Evolutionary conservation across 1,140 invertebrate genomes (phyloP).

Genomic region (Drosophila sturtevanti): DNA sequence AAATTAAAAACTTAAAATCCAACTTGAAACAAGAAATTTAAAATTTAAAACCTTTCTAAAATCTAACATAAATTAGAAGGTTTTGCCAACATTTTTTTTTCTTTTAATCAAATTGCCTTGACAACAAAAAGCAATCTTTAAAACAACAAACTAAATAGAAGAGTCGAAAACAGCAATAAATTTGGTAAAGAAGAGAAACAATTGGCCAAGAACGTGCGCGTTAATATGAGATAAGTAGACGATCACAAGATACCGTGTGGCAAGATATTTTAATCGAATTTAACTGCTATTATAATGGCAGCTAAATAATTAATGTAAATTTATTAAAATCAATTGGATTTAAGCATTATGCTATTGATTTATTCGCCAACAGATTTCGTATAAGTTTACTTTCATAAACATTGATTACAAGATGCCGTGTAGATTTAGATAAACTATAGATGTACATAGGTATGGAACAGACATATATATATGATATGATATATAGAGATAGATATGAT

Average conservation of each 20-base stretch:
- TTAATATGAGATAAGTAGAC: slow-evolving; percentile 26
- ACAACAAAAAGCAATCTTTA: slow-evolving; percentile 19
- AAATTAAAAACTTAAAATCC: background rate
- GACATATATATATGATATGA: too few relatives aligned
- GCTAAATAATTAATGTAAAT: too few relatives aligned
- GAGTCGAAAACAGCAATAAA: slow-evolving; percentile 19
- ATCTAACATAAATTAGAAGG: slow-evolving; percentile 5
- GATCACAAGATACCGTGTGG: background rate
- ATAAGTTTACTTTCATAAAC: too few relatives aligned
- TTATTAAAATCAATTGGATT: too few relatives aligned
- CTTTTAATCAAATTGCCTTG: slow-evolving; percentile 21
- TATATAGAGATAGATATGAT: too few relatives aligned
- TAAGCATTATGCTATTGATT: too few relatives aligned
- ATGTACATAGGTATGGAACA: too few relatives aligned
- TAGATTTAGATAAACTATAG: too few relatives aligned
- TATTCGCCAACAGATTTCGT: too few relatives aligned
- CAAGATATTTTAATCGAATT: background rate
- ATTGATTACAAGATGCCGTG: too few relatives aligned
- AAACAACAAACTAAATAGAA: slow-evolving; percentile 46
- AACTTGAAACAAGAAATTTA: background rate
- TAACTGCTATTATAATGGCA: too few relatives aligned
- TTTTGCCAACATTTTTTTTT: background rate
- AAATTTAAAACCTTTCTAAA: background rate
- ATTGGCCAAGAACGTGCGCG: background rate
- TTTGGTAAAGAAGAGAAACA: slow-evolving; percentile 12